These are phyloP conservation scores for Notodonta dromedarius DNA, from an alignment of 2,888 invertebrate genomes.

Conservation along the genomic window DNA sequence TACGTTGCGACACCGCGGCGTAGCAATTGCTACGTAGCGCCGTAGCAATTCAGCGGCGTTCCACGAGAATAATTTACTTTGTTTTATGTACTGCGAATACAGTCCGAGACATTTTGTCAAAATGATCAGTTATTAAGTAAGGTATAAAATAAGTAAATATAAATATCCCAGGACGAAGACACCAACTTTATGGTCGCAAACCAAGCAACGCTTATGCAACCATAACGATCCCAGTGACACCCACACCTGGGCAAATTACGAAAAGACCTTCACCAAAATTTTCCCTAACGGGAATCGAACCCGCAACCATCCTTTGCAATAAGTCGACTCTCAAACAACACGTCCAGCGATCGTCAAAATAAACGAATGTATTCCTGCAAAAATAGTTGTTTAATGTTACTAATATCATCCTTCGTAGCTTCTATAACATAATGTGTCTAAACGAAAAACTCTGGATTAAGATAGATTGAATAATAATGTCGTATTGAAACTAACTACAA, in stretches of 20 bases:
- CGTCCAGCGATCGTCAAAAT: too few relatives aligned
- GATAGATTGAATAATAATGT: neutral
- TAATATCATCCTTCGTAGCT: neutral
- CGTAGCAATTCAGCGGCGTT: neutral
- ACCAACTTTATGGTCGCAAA: too few relatives aligned
- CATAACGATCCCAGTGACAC: too few relatives aligned
- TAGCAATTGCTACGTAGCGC: neutral
- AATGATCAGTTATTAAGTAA: neutral
- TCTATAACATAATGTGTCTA: too few relatives aligned
- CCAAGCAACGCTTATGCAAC: too few relatives aligned
- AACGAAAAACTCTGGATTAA: neutral
- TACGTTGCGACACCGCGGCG: neutral
- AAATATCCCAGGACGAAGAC: too few relatives aligned
- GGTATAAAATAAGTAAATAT: neutral
- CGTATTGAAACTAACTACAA: neutral
- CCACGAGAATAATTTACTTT: neutral
- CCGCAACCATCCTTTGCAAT: too few relatives aligned
- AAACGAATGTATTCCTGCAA: neutral
- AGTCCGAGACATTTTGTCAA: neutral
- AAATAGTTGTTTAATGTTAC: too few relatives aligned
- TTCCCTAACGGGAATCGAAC: too few relatives aligned
- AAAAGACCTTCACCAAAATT: too few relatives aligned
- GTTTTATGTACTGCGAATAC: neutral
- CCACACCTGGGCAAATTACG: too few relatives aligned
- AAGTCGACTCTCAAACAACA: too few relatives aligned